A percentile compares a stretch with the other conserved stretches of the same genome.
These are phyloP conservation scores for Sterrhoptilus dennistouni DNA, from an alignment of 2,113 vertebrate genomes.

Conservation along the genomic window DNA sequence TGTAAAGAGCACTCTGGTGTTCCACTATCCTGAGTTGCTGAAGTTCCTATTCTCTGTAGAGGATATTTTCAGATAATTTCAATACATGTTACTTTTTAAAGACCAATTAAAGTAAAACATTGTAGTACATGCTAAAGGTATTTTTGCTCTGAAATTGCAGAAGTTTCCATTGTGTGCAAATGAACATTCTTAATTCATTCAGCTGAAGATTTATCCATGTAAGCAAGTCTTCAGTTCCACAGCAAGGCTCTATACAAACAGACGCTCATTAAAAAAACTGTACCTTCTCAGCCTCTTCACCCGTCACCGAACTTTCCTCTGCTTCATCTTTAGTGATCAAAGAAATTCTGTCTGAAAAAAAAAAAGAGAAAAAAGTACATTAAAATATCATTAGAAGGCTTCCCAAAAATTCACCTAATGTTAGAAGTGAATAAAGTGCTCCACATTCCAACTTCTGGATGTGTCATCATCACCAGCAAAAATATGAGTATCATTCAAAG, in stretches of 20 bases:
- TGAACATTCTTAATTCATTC: not conserved
- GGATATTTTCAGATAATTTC: not conserved
- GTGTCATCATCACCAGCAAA: constrained; percentile 5
- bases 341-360: constrained; percentile 82
- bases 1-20: not conserved
- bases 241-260: not conserved
- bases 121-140: not conserved
- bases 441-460: not conserved
- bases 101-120: not conserved
- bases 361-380: not conserved
- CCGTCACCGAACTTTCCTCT: constrained; percentile 80
- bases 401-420: not conserved
- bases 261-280: not conserved
- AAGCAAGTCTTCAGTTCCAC: not conserved
- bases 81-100: not conserved
- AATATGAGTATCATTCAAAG: not conserved
- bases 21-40: not conserved
- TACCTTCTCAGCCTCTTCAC: constrained; percentile 88
- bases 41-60: not conserved
- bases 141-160: not conserved
- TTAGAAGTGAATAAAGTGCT: constrained; percentile 2
- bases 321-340: constrained; percentile 90
- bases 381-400: constrained; percentile 25
- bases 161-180: not conserved
- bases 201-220: not conserved